These are phyloP conservation scores for Sarcophaga subvicina DNA, from an alignment of 2,888 invertebrate species.

Conservation along the genomic window DNA sequence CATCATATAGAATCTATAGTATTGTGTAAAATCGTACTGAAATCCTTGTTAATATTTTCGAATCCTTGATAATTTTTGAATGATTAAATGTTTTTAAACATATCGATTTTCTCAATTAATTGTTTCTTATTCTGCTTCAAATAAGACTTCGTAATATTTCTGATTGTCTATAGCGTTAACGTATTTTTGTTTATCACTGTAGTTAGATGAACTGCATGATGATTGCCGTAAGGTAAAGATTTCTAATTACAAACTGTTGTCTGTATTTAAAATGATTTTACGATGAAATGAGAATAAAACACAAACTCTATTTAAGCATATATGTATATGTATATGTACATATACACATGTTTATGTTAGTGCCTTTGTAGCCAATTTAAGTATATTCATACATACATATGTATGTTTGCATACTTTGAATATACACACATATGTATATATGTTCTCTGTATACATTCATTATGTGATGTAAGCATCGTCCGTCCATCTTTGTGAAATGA, in stretches of 20 bases:
- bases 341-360: too few species aligned
- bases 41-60: neutral
- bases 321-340: neutral
- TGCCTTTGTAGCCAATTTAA: too few species aligned
- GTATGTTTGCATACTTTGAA: neutral
- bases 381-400: neutral
- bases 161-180: neutral
- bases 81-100: too few species aligned
- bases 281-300: conserved; percentile 39
- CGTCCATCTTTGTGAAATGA: conserved; percentile 5
- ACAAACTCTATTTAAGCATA: conserved; percentile 12
- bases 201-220: conserved; percentile 49
- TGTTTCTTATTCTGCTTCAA: too few species aligned
- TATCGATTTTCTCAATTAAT: too few species aligned
- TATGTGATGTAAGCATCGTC: too few species aligned
- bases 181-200: neutral
- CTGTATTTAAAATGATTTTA: conserved; percentile 61
- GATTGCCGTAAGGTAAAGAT: conserved; percentile 69
- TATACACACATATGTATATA: too few species aligned
- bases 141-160: neutral
- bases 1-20: neutral
- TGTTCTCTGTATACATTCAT: too few species aligned
- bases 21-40: neutral
- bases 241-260: conserved; percentile 70
- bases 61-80: too few species aligned